phyloP scores from a whole-genome alignment of 1,140 invertebrate genomes.

The Hyles vespertilio region DNA sequence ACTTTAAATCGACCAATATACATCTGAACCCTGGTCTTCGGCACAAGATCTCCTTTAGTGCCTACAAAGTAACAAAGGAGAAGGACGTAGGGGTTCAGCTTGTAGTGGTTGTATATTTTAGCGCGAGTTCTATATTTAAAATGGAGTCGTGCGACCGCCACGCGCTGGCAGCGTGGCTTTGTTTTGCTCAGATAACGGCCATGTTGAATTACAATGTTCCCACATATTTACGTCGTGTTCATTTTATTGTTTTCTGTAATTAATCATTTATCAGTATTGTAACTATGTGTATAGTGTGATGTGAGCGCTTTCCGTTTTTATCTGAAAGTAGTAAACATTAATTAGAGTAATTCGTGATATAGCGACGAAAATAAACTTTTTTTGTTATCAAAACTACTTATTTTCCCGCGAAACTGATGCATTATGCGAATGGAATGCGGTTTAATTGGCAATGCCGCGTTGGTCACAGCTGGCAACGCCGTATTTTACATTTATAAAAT shows the following conservation, averaged over 20 bases:
- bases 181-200: constrained; percentile 59
- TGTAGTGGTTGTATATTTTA: constrained; percentile 43
- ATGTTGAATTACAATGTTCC: constrained; percentile 38
- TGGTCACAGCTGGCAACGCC: too few relatives aligned
- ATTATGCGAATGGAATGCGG: too few relatives aligned
- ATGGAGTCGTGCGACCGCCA: constrained; percentile 39
- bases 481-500: neutral
- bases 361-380: constrained; percentile 5
- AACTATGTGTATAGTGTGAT: constrained; percentile 30
- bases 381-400: neutral
- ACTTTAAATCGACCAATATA: constrained; percentile 1
- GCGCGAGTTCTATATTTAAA: constrained; percentile 60
- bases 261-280: constrained; percentile 36
- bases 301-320: constrained; percentile 32
- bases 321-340: constrained; percentile 41
- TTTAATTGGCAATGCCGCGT: too few relatives aligned
- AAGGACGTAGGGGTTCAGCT: constrained; percentile 25
- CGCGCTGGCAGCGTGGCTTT: constrained; percentile 60
- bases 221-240: constrained; percentile 58
- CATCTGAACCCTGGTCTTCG: neutral
- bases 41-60: neutral
- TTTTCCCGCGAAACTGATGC: too few relatives aligned
- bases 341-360: constrained; percentile 25
- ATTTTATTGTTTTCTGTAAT: constrained; percentile 42
- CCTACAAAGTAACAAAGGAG: neutral